Conservation (phyloP, 2,888 invertebrate species). For the Troides oblongomaculatus region DNA sequence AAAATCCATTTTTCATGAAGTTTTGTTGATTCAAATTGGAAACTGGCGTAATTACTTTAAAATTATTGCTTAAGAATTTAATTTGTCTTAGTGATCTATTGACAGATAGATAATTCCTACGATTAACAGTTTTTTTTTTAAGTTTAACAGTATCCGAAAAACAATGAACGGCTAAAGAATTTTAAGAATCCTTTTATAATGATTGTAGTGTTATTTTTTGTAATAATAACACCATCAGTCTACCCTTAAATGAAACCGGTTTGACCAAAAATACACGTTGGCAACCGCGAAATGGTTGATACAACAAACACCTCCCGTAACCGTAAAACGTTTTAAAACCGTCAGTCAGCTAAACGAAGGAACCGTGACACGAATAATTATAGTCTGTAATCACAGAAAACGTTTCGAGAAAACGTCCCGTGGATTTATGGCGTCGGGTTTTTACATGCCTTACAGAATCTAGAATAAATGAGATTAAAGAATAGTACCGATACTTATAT, state of each 20-base stretch:
- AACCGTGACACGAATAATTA: conserved; percentile 28
- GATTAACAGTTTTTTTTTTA: no score
- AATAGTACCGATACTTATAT: not conserved
- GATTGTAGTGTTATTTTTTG: not conserved
- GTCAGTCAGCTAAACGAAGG: conserved; percentile 10
- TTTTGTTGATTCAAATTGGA: no score
- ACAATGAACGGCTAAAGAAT: not conserved
- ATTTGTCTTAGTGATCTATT: no score
- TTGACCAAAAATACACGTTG: conserved; percentile 8
- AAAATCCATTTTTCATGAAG: not conserved
- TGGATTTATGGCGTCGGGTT: conserved; percentile 21
- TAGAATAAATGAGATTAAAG: conserved; percentile 5
- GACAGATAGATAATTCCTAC: no score
- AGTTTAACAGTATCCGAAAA: no score
- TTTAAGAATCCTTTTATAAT: not conserved
- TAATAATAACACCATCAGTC: not conserved
- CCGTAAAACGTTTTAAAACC: conserved; percentile 21
- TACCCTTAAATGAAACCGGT: conserved; percentile 2
- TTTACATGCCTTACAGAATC: conserved; percentile 15
- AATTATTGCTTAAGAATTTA: no score
- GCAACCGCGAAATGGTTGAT: conserved; percentile 17
- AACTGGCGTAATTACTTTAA: no score
- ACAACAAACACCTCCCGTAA: conserved; percentile 15
- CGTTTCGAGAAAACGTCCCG: conserved; percentile 20
- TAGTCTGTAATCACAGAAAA: conserved; percentile 20